Conservation (phyloP, 2,888 invertebrate species). For the Protula sp. region DNA sequence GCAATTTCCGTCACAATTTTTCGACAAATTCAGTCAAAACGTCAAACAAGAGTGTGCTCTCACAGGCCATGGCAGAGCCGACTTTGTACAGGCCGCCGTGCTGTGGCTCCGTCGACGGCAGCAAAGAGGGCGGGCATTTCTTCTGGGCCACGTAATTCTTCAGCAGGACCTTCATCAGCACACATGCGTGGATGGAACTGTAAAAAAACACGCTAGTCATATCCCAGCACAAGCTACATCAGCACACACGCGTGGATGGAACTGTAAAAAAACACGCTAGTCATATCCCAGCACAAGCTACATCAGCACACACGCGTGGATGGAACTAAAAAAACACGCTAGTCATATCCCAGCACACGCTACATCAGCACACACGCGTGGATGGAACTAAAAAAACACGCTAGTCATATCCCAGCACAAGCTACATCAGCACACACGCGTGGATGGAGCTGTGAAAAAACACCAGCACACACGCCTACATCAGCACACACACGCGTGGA, state of each 20-base stretch:
- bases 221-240: conserved; percentile 73
- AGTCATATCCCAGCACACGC: conserved; percentile 65
- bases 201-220: conserved; percentile 33
- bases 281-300: conserved; percentile 69
- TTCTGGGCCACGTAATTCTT: conserved; percentile 58
- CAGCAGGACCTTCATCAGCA: conserved; percentile 74
- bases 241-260: conserved; percentile 72
- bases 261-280: conserved; percentile 29
- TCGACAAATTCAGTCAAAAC: conserved; percentile 55
- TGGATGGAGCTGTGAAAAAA: too few relatives aligned
- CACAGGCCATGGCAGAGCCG: conserved; percentile 45
- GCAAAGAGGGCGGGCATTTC: conserved; percentile 37
- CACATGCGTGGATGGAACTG: conserved; percentile 67
- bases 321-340: conserved; percentile 55
- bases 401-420: too few relatives aligned
- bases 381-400: conserved; percentile 57
- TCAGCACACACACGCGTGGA: too few relatives aligned
- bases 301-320: conserved; percentile 72
- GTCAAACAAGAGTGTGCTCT: conserved; percentile 44
- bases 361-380: conserved; percentile 75
- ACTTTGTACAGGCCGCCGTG: conserved; percentile 34
- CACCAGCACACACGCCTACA: too few relatives aligned
- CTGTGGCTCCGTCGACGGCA: not conserved
- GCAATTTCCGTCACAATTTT: too few relatives aligned
- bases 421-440: too few relatives aligned